These are phyloP conservation scores for Eurytoma californica DNA, from an alignment of 2,888 invertebrate species.

Conservation along the genomic window DNA sequence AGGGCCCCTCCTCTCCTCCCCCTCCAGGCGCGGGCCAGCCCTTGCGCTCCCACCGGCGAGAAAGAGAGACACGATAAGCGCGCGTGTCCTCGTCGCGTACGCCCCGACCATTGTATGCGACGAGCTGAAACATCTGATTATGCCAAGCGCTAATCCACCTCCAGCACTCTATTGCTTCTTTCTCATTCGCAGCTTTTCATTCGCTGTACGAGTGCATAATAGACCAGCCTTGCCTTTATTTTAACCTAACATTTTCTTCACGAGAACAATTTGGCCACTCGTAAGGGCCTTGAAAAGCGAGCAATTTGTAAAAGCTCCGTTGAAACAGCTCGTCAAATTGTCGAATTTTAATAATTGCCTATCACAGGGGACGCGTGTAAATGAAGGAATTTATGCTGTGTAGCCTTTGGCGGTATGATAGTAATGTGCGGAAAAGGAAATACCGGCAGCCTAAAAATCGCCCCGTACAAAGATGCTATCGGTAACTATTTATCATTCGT, in stretches of 20 bases:
- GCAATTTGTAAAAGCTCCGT: background rate
- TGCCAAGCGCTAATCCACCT: constrained; percentile 58
- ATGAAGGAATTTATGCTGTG: constrained; percentile 25
- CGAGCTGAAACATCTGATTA: constrained; percentile 22
- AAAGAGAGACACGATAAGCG: background rate
- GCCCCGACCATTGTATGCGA: constrained; percentile 1
- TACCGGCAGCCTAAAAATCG: constrained; percentile 59
- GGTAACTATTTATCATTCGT: constrained; percentile 58
- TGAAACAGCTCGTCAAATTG: constrained; percentile 33
- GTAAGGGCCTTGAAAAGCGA: background rate
- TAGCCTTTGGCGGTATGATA: constrained; percentile 14
- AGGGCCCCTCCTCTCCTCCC: constrained; percentile 49
- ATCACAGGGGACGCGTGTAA: constrained; percentile 33
- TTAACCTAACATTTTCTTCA: background rate
- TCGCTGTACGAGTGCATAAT: background rate
- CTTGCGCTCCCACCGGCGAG: constrained; percentile 12
- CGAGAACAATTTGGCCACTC: background rate
- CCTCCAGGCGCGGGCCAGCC: constrained; percentile 11
- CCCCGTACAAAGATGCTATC: constrained; percentile 56
- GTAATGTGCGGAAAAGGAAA: constrained; percentile 47
- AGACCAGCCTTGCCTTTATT: background rate
- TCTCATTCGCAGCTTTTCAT: background rate
- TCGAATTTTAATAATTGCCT: constrained; percentile 24
- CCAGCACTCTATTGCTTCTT: constrained; percentile 21
- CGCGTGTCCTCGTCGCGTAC: background rate